Conservation (phyloP, 2,888 invertebrate species). For the Thyatira batis region DNA sequence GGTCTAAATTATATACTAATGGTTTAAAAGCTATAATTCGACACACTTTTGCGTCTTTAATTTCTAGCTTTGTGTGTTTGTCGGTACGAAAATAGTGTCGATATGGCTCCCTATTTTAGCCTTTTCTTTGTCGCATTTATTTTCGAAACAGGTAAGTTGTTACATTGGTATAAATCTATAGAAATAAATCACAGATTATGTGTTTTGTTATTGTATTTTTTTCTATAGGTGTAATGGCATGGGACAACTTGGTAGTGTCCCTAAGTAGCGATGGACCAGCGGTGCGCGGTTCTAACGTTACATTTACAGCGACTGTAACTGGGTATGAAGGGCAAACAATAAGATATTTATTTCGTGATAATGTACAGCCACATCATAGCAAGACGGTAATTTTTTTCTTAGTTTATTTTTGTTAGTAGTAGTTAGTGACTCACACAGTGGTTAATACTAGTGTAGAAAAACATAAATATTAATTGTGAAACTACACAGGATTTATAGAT, state of each 20-base stretch:
- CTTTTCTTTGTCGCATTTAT: constrained; percentile 52
- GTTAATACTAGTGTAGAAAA: too few relatives aligned
- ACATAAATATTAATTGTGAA: too few relatives aligned
- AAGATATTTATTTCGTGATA: constrained; percentile 84
- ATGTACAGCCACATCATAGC: constrained; percentile 76
- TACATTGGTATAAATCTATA: constrained; percentile 1
- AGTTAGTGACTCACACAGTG: background rate
- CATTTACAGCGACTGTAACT: constrained; percentile 84
- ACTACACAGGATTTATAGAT: too few relatives aligned
- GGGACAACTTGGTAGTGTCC: constrained; percentile 58
- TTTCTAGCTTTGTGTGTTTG: constrained; percentile 5
- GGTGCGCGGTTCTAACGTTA: constrained; percentile 87
- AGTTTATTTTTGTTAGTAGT: constrained; percentile 2
- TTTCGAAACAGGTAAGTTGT: constrained; percentile 42
- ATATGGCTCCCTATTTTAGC: constrained; percentile 50
- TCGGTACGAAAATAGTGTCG: constrained; percentile 8
- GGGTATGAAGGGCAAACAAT: constrained; percentile 61
- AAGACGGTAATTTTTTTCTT: background rate
- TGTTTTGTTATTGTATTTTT: constrained; percentile 15
- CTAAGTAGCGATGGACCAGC: constrained; percentile 85
- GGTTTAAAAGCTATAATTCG: background rate
- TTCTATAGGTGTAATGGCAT: constrained; percentile 52
- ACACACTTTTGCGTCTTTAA: background rate
- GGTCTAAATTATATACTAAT: background rate
- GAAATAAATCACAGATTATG: constrained; percentile 9